Base-by-base conservation (phyloP, 2,888 invertebrate species). In the Agrilus cyanescens region DNA sequence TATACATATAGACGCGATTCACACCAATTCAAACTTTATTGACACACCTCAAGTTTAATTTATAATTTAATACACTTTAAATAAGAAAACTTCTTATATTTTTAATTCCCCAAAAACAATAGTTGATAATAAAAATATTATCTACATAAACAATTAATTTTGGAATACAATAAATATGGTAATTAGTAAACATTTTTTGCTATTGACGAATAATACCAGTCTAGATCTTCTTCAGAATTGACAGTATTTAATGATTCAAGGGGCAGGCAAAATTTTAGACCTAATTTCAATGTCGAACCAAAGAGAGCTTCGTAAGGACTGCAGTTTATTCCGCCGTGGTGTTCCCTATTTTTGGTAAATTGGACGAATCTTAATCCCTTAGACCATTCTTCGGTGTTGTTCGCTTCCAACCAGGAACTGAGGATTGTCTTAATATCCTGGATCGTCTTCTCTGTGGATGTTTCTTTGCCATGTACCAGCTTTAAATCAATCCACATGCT, bases 301-400 rank as follows among this genome's bases (percentile, higher is more conserved):
- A 63, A 61, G 56, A 62, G 55, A 5, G 62, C 62, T 54, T 61
- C 53, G 49, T 59, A 62, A 25, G 60, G 61, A 38, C 50, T 54
- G 42, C 52, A 49, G 25, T 55, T 57, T 37, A 66, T 66, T 33
- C 58, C 63, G 35, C 50, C 18, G 48, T 65, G 62, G 49, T 53
- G 48, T 14, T 59, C 58, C 50, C 52, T 50, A 46, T 67, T 68
- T 56, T 68, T 67, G 60, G 58, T 60, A 41, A 63, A 53, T 48
- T 66, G 65, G 15, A 66, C 52, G 50, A 64, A 66, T 31, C 50
- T 40, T 43, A 65, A 48, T 12, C 63, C 66, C 50, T 63, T 56
- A 12, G 58, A 58, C 66, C 65, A 67, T 46, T 61, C 57, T 34
- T 36, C 54, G 3, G 53, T 56, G 4, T 57, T 50, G 36, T 63